phyloP scores from a whole-genome alignment of 1,140 invertebrate genomes.

The Rhagoletis zephyria region DNA sequence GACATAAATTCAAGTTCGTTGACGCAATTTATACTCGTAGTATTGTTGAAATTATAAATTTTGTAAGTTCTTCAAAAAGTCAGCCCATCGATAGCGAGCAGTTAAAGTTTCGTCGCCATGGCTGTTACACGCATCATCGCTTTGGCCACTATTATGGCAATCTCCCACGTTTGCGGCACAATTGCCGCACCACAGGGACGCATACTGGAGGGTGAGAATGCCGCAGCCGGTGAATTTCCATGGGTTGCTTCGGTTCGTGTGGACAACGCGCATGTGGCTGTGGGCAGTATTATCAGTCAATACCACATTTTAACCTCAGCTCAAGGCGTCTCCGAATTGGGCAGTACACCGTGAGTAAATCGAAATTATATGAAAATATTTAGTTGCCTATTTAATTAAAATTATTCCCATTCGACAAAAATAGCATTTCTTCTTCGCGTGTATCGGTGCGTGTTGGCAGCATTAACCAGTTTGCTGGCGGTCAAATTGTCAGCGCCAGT shows the following conservation, averaged over 20 bases:
- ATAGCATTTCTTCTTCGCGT: constrained; percentile 56
- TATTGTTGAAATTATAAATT: background rate
- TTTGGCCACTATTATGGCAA: constrained; percentile 25
- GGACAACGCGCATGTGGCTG: constrained; percentile 63
- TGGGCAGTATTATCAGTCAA: constrained; percentile 57
- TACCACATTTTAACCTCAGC: constrained; percentile 62
- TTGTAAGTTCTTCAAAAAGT: background rate
- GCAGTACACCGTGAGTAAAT: constrained; percentile 62
- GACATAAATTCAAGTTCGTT: background rate
- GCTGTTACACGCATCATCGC: constrained; percentile 60
- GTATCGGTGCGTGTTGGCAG: constrained; percentile 65
- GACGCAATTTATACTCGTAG: no score
- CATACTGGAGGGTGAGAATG: constrained; percentile 65
- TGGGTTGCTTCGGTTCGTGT: constrained; percentile 64
- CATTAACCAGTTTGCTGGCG: constrained; percentile 69
- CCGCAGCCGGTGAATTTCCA: constrained; percentile 59
- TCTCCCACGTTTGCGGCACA: background rate
- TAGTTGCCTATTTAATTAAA: background rate
- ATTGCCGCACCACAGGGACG: constrained; percentile 53
- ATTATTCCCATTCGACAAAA: background rate
- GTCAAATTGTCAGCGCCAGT: constrained; percentile 59
- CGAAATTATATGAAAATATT: background rate
- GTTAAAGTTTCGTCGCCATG: constrained; percentile 66
- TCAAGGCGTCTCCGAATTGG: constrained; percentile 62
- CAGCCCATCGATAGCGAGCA: constrained; percentile 50